Evolutionary conservation across 2,888 invertebrate species (phyloP).

Genomic region (Caenorhabditis doughertyi): DNA sequence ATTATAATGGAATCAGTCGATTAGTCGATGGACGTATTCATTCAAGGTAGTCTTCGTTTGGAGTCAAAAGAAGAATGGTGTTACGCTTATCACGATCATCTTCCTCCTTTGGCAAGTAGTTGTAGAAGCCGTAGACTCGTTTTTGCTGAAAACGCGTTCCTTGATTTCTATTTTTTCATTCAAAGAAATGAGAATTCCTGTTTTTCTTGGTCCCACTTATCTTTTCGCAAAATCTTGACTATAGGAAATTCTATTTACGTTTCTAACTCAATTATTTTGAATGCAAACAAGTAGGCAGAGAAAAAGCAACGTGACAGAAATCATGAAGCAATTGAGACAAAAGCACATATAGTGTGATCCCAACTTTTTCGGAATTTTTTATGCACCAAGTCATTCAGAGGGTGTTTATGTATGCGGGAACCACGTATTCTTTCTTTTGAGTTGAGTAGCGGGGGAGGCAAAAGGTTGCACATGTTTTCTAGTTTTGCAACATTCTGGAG

Average conservation of each 20-base stretch:
- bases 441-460: conserved; percentile 6
- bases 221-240: conserved; percentile 22
- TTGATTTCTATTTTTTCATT: too few species aligned
- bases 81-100: conserved; percentile 65
- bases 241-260: conserved; percentile 25
- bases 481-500: background rate
- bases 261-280: conserved; percentile 4
- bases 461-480: background rate
- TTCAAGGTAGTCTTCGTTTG: conserved; percentile 53
- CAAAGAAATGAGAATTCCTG: conserved; percentile 2
- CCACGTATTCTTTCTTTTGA: conserved; percentile 2
- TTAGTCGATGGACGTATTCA: too few species aligned
- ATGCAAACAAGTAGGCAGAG: background rate
- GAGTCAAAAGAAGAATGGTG: conserved; percentile 53
- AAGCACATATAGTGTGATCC: conserved; percentile 8
- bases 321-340: conserved; percentile 28
- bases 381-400: conserved; percentile 18
- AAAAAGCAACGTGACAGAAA: conserved; percentile 23
- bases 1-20: too few species aligned
- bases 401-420: conserved; percentile 22
- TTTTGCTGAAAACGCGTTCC: conserved; percentile 60
- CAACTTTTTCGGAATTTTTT: conserved; percentile 6
- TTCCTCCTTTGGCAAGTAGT: conserved; percentile 67
- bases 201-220: conserved; percentile 32
- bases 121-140: conserved; percentile 70